Evolutionary conservation across 2,888 invertebrate genomes (phyloP).

Genomic region (Thyatira batis): DNA sequence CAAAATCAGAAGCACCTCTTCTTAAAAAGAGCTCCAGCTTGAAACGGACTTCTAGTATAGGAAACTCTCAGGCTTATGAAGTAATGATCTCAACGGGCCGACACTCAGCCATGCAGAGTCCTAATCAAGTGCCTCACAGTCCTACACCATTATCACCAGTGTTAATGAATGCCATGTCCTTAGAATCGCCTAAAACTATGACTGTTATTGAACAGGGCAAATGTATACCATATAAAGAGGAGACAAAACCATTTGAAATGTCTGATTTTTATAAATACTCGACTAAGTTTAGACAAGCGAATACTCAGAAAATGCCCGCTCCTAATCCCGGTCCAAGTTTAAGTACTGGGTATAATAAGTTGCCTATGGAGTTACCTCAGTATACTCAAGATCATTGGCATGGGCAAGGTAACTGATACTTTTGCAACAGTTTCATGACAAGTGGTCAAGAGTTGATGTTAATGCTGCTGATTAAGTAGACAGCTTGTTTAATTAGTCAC

Average conservation of each 20-base stretch:
- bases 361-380: constrained; percentile 72
- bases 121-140: constrained; percentile 62
- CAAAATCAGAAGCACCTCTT: constrained; percentile 56
- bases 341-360: constrained; percentile 61
- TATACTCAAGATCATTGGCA: constrained; percentile 73
- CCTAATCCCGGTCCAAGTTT: constrained; percentile 48
- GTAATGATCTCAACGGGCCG: constrained; percentile 71
- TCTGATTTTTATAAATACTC: constrained; percentile 99
- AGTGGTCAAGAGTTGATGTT: neutral
- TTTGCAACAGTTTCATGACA: constrained; percentile 4
- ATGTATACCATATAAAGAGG: constrained; percentile 95
- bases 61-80: constrained; percentile 76
- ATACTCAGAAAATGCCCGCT: constrained; percentile 51
- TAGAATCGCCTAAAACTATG: constrained; percentile 91
- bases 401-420: constrained; percentile 53
- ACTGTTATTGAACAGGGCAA: constrained; percentile 94
- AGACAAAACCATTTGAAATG: constrained; percentile 98
- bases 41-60: constrained; percentile 81
- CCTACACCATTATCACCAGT: constrained; percentile 64
- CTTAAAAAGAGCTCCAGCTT: constrained; percentile 73
- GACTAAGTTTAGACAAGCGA: constrained; percentile 91
- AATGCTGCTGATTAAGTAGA: neutral
- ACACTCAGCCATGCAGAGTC: constrained; percentile 73
- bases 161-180: constrained; percentile 71
- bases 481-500: neutral